Conservation (phyloP, 2,888 invertebrate genomes). For the Drosophila rellima region DNA sequence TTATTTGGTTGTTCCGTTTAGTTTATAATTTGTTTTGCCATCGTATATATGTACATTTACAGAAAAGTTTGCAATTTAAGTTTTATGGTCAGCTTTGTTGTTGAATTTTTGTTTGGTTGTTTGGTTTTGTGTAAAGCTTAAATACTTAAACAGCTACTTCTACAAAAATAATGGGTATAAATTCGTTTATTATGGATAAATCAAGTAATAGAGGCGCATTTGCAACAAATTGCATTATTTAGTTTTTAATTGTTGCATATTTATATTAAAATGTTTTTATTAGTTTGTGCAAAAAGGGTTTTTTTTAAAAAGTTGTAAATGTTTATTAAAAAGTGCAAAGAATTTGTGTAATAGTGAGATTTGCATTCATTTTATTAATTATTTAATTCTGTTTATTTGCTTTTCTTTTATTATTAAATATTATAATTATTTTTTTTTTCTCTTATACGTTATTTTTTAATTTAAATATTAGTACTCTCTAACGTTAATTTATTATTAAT, state of each 20-base stretch:
- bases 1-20: slow-evolving; percentile 26
- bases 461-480: background rate
- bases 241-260: slow-evolving; percentile 1
- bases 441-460: background rate
- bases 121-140: slow-evolving; percentile 37
- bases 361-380: background rate
- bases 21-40: slow-evolving; percentile 43
- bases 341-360: background rate
- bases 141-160: slow-evolving; percentile 27
- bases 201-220: slow-evolving; percentile 5
- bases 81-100: slow-evolving; percentile 30
- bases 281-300: slow-evolving; percentile 1
- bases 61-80: slow-evolving; percentile 44
- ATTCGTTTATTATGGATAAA: background rate
- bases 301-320: background rate
- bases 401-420: background rate
- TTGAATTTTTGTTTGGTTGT: background rate
- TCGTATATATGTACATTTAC: slow-evolving; percentile 17
- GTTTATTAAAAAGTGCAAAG: background rate
- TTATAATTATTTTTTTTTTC: background rate
- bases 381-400: background rate
- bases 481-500: background rate
- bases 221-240: slow-evolving; percentile 13
- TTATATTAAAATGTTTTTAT: background rate
- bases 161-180: slow-evolving; percentile 12